Conservation (phyloP, 92 coral and sea anemone species). For the Pocillopora meandrina region DNA sequence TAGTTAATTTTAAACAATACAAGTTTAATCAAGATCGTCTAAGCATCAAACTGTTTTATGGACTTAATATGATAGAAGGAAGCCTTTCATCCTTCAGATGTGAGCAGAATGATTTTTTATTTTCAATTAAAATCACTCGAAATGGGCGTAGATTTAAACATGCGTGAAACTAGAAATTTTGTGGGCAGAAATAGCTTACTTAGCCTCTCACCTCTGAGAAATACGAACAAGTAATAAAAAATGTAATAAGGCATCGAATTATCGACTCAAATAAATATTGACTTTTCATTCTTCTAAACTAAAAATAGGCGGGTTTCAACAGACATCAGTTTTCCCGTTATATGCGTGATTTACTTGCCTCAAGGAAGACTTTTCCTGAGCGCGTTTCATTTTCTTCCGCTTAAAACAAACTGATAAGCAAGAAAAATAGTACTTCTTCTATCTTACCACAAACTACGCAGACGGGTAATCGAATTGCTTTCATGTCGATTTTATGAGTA, state of each 20-base stretch:
- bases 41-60: not conserved
- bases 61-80: not conserved
- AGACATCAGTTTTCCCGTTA: not conserved
- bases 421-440: not conserved
- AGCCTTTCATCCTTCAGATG: not conserved
- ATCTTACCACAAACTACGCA: not conserved
- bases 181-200: not conserved
- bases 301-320: slow-evolving; percentile 14
- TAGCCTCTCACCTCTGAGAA: not conserved
- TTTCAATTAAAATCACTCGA: not conserved
- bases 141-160: not conserved
- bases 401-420: not conserved
- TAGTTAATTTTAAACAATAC: slow-evolving; percentile 40
- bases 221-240: not conserved
- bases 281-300: slow-evolving; percentile 19
- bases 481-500: slow-evolving; percentile 21
- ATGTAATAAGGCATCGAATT: slow-evolving; percentile 9
- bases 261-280: slow-evolving; percentile 26
- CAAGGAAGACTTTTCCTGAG: not conserved
- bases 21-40: slow-evolving; percentile 31
- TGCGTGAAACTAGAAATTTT: not conserved
- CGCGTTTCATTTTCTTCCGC: not conserved
- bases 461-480: slow-evolving; percentile 5
- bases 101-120: not conserved
- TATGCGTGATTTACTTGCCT: not conserved